Evolutionary conservation across 2,888 invertebrate genomes (phyloP).

Genomic region (Polylopha cassiicola): DNA sequence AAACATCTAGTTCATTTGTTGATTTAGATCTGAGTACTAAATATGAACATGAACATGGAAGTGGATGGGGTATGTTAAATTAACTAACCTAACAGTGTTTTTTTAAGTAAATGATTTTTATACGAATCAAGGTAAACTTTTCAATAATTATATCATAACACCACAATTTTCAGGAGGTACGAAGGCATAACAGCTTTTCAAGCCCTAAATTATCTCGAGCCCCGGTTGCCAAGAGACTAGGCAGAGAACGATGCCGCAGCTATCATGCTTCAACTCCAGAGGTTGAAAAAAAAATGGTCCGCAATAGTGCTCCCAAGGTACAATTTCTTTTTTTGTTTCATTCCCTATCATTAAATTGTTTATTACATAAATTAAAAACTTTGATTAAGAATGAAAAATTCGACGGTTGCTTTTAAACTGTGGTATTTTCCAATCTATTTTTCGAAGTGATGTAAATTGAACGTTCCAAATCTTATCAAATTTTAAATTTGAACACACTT

Average conservation of each 20-base stretch:
- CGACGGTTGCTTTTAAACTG: too few species aligned
- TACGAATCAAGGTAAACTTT: too few species aligned
- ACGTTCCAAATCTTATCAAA: constrained; percentile 28
- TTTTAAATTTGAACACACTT: constrained; percentile 20
- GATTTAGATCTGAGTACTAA: constrained; percentile 30
- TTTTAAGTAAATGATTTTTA: constrained; percentile 2
- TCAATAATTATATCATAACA: too few species aligned
- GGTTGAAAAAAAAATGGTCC: constrained; percentile 29
- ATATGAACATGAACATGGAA: constrained; percentile 27
- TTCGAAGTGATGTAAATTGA: constrained; percentile 28
- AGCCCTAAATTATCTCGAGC: constrained; percentile 47
- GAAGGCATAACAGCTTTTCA: constrained; percentile 59
- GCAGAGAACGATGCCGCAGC: constrained; percentile 63
- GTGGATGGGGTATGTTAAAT: constrained; percentile 29
- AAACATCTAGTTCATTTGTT: constrained; percentile 22
- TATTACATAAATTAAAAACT: too few species aligned
- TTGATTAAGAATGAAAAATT: too few species aligned
- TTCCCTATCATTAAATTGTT: too few species aligned
- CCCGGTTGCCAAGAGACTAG: constrained; percentile 46
- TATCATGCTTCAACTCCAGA: constrained; percentile 49
- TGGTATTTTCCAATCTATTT: too few species aligned
- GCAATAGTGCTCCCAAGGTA: constrained; percentile 9
- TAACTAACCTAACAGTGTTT: constrained; percentile 15
- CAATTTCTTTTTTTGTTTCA: too few species aligned
- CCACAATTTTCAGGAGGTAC: constrained; percentile 43